Evolutionary conservation across 2,797 vertebrate species (phyloP), one percentile per base, ranked within the genome.

Genomic region (Aythya fuligula): DNA sequence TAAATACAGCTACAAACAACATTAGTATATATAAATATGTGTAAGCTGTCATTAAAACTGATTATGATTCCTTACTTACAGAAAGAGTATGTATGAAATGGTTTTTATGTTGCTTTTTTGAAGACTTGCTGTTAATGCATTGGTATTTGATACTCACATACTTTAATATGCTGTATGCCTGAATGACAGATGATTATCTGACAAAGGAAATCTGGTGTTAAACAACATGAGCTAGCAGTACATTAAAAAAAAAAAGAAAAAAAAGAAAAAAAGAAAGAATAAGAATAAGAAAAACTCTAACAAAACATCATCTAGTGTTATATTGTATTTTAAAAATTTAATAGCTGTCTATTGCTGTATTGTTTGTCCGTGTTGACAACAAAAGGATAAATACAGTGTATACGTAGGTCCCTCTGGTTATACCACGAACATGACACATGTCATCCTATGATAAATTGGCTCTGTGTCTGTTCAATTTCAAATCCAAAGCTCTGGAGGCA

Each of bases 361-460:
- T 98, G 98, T 98, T 98, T 98, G 97, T 98, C 98, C 97, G 87
- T 96, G 98, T 98, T 98, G 98, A 99, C 98, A 99, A 99, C 98
- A 99, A 99, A 99, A 98, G 98, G 98, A 99, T 99, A 99, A 99
- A 99, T 98, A 98, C 98, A 98, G 98, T 98, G 98, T 97, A 97
- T 98, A 98, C 98, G 98, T 98, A 98, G 98, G 98, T 99, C 99
- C 98, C 99, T 98, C 98, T 98, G 99, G 98, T 99, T 98, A 98
- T 98, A 98, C 98, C 98, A 98, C 98, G 98, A 99, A 99, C 99
- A 99, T 99, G 99, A 99, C 99, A 99, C 98, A 98, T 99, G 99
- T 99, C 99, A 99, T 98, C 98, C 97, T 98, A 98, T 99, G 99
- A 99, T 99, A 99, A 99, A 99, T 99, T 99, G 99, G 98, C 98